phyloP scores from a whole-genome alignment of 2,797 vertebrate genomes.

The Amblyraja radiata region DNA sequence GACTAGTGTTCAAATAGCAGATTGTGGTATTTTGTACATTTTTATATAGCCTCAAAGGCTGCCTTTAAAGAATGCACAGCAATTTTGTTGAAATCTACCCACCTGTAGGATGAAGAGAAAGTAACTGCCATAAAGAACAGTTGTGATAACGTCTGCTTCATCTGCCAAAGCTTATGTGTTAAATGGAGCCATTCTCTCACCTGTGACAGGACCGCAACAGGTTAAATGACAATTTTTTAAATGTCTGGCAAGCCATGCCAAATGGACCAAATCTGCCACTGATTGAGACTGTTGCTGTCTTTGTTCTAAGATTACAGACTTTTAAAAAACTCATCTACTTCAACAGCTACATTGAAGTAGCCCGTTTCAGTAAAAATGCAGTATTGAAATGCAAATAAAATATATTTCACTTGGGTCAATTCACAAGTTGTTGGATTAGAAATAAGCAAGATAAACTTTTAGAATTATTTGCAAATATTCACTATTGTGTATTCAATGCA shows the following conservation, averaged over 20 bases:
- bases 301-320: conserved; percentile 5
- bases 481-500: conserved; percentile 8
- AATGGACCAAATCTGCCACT: conserved; percentile 62
- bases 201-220: conserved; percentile 56
- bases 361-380: conserved; percentile 15
- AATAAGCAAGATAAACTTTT: conserved; percentile 9
- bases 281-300: conserved; percentile 34
- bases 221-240: conserved; percentile 58
- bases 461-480: conserved; percentile 20
- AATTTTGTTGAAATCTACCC: conserved; percentile 38
- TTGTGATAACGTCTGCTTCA: conserved; percentile 56
- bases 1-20: conserved; percentile 21
- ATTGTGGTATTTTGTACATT: conserved; percentile 25
- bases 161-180: conserved; percentile 70
- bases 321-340: conserved; percentile 15
- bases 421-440: conserved; percentile 19
- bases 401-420: neutral
- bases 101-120: conserved; percentile 34
- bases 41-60: conserved; percentile 32
- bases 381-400: conserved; percentile 29
- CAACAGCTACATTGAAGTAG: conserved; percentile 16
- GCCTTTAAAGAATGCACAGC: conserved; percentile 37
- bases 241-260: conserved; percentile 51
- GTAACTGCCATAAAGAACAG: conserved; percentile 34
- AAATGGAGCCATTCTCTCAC: conserved; percentile 57